These are phyloP conservation scores for Ictalurus furcatus DNA, from an alignment of 2,113 vertebrate genomes.

Conservation along the genomic window DNA sequence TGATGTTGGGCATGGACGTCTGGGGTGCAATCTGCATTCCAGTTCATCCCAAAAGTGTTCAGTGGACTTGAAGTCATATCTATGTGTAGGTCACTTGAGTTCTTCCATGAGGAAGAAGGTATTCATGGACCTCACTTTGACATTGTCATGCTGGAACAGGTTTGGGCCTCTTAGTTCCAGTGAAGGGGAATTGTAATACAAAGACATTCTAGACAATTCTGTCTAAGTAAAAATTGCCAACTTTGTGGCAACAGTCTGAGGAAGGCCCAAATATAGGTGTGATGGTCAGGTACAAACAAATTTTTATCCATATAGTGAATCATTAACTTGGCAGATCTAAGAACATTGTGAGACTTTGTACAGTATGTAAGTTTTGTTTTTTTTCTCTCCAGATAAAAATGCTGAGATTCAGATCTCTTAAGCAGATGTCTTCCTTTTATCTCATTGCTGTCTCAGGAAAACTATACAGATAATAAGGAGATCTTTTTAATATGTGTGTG, in stretches of 20 bases:
- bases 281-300: background rate
- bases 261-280: background rate
- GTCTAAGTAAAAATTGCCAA: no score
- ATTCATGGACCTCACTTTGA: background rate
- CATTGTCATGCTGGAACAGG: no score
- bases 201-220: no score
- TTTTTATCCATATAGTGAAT: background rate
- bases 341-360: background rate
- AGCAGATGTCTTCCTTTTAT: background rate
- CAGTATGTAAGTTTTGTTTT: background rate
- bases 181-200: no score
- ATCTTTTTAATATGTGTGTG: background rate
- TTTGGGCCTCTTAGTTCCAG: no score
- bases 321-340: background rate
- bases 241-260: no score
- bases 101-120: background rate
- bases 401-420: background rate
- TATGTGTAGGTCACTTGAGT: background rate
- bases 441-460: background rate
- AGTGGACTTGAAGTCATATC: background rate
- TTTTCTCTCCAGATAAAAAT: background rate
- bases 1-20: background rate
- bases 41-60: background rate
- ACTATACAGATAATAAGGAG: background rate
- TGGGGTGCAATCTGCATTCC: background rate